A percentile compares a stretch with the other conserved stretches of the same genome.
Conservation (phyloP, 2,888 invertebrate genomes). For the Amphipyra berbera region DNA sequence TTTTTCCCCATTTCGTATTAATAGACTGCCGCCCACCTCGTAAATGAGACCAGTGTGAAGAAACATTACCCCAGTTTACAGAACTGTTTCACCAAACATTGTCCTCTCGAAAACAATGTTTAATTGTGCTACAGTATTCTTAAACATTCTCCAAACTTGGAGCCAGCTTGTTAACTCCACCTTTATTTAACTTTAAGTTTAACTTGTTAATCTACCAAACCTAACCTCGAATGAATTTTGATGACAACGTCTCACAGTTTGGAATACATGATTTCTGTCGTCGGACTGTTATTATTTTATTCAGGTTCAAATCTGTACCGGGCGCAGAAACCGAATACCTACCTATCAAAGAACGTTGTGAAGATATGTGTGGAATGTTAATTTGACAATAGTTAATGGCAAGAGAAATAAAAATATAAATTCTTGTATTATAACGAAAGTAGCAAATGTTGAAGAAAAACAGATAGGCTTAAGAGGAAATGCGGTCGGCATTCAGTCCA, state of each 20-base stretch:
- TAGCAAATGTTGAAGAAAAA: too few species aligned
- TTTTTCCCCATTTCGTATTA: constrained; percentile 11
- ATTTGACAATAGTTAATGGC: too few species aligned
- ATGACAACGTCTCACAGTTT: constrained; percentile 17
- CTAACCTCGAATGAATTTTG: constrained; percentile 48
- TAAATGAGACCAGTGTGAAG: constrained; percentile 3
- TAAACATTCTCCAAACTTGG: constrained; percentile 15
- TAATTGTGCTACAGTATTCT: constrained; percentile 26
- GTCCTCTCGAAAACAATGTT: constrained; percentile 29
- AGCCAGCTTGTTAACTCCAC: constrained; percentile 15
- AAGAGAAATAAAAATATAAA: too few species aligned
- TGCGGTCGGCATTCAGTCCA: too few species aligned
- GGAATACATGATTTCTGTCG: neutral
- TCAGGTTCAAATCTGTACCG: neutral
- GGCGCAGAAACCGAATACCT: too few species aligned
- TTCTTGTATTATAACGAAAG: too few species aligned
- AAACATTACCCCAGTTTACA: constrained; percentile 13
- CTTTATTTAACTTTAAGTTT: constrained; percentile 51
- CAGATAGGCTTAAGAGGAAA: too few species aligned
- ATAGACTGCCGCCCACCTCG: constrained; percentile 3
- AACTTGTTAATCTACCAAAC: constrained; percentile 53
- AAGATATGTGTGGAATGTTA: too few species aligned
- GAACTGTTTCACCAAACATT: constrained; percentile 20
- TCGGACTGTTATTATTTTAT: neutral
- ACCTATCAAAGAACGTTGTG: too few species aligned